Percentiles rank a stretch among this genome's conserved stretches.
phyloP scores from a whole-genome alignment of 2,888 invertebrate genomes.

The Oscheius myriophilus region DNA sequence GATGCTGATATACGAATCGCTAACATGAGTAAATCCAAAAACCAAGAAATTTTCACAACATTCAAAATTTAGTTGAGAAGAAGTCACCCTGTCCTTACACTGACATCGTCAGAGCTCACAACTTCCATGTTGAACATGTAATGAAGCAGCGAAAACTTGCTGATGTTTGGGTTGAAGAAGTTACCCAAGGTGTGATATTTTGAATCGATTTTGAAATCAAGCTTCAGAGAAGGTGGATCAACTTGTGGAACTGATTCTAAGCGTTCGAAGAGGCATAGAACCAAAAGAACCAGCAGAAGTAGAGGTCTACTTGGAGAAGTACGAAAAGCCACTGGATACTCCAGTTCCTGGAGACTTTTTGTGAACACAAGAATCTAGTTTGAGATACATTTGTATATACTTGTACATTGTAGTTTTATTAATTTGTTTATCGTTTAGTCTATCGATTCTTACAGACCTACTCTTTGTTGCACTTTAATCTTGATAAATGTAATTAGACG shows the following conservation, averaged over 20 bases:
- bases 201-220: background rate
- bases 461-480: no score
- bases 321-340: slow-evolving; percentile 21
- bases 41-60: background rate
- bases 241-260: slow-evolving; percentile 15
- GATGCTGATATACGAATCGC: slow-evolving; percentile 15
- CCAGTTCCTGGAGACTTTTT: slow-evolving; percentile 18
- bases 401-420: no score
- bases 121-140: slow-evolving; percentile 7
- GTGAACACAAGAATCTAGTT: no score
- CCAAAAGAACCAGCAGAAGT: slow-evolving; percentile 18
- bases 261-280: background rate
- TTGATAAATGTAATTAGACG: no score
- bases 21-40: slow-evolving; percentile 2
- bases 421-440: no score
- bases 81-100: background rate
- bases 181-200: slow-evolving; percentile 6
- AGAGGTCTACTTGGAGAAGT: slow-evolving; percentile 26
- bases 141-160: slow-evolving; percentile 16
- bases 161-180: slow-evolving; percentile 19
- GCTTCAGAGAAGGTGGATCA: slow-evolving; percentile 17
- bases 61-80: background rate
- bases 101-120: background rate
- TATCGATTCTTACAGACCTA: no score
- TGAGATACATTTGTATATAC: no score